Evolutionary conservation across 2,113 vertebrate genomes (phyloP).

Genomic region (Rhabdornis inornatus): DNA sequence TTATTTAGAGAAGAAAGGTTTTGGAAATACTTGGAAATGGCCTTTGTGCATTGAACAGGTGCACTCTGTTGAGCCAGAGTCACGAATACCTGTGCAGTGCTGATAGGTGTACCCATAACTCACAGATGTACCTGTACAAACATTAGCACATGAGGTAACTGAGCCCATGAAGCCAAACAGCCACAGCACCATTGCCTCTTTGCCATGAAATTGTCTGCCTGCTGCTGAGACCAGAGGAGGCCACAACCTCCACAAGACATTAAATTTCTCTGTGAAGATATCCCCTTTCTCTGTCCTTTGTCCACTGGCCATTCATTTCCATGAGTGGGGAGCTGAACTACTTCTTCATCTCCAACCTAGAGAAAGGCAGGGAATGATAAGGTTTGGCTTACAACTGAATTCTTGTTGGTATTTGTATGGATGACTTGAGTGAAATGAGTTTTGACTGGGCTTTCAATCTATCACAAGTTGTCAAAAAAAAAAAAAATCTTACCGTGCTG

Average conservation of each 20-base stretch:
- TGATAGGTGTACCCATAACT: background rate
- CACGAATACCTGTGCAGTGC: fast-evolving
- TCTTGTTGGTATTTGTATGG: background rate
- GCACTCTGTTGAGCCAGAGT: background rate
- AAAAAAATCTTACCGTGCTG: background rate
- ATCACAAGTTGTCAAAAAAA: background rate
- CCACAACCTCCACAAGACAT: fast-evolving
- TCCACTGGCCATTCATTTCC: background rate
- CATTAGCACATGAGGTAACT: fast-evolving
- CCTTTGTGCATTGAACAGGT: background rate
- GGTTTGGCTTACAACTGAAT: background rate
- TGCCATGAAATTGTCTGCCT: background rate
- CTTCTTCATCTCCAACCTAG: background rate
- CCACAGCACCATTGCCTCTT: background rate
- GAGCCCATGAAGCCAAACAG: background rate
- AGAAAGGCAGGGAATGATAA: background rate
- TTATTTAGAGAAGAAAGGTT: background rate
- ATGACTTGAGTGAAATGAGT: background rate
- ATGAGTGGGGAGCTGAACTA: background rate
- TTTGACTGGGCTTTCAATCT: background rate
- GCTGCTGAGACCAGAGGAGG: background rate
- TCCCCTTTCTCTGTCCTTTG: fast-evolving
- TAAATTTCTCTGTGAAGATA: background rate
- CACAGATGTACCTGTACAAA: too few species aligned
- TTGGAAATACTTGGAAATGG: background rate